phyloP scores from a whole-genome alignment of 2,113 vertebrate genomes.

The Poeciliopsis retropinna region DNA sequence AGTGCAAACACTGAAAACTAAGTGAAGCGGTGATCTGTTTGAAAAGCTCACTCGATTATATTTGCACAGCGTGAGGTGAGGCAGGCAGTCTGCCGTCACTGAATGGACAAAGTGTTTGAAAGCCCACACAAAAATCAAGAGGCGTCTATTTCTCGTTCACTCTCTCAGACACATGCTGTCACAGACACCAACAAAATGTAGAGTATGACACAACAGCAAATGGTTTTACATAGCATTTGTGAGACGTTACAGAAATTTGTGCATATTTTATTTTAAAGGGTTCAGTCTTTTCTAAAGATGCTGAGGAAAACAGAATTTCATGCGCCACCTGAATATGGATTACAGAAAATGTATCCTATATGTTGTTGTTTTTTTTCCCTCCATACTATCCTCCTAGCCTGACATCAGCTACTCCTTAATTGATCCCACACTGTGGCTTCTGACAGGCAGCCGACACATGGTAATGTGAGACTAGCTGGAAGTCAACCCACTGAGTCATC shows the following conservation, averaged over 20 bases:
- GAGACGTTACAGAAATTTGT: neutral
- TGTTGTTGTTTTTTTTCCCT: neutral
- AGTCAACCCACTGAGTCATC: slow-evolving; percentile 68
- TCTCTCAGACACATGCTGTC: slow-evolving; percentile 15
- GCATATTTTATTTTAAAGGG: neutral
- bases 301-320: neutral
- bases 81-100: slow-evolving; percentile 38
- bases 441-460: slow-evolving; percentile 66
- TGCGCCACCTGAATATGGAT: slow-evolving; percentile 16
- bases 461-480: slow-evolving; percentile 70
- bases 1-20: slow-evolving; percentile 14
- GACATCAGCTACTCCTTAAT: slow-evolving; percentile 68
- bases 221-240: neutral
- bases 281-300: neutral
- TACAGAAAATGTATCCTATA: slow-evolving; percentile 20
- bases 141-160: slow-evolving; percentile 11
- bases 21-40: slow-evolving; percentile 35
- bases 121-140: slow-evolving; percentile 50
- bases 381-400: slow-evolving; percentile 19
- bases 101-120: slow-evolving; percentile 41
- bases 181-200: neutral
- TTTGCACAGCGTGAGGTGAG: slow-evolving; percentile 52
- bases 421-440: slow-evolving; percentile 63
- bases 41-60: slow-evolving; percentile 47
- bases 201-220: neutral